Conservation (phyloP, 2,797 vertebrate species). For the Melanotaenia trifasciata region DNA sequence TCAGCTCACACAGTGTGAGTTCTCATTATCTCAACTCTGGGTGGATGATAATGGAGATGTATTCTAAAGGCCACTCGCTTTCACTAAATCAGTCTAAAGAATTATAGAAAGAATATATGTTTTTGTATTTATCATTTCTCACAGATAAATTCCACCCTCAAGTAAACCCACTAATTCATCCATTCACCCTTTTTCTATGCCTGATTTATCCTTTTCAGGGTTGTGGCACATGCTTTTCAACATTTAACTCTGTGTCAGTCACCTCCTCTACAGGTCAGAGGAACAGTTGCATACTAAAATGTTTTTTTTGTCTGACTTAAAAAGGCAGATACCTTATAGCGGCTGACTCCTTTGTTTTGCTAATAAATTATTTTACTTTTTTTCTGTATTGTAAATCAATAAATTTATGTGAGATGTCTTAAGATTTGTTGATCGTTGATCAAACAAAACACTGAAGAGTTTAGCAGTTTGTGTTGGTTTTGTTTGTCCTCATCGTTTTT, state of each 20-base stretch:
- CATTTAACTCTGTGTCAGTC: neutral
- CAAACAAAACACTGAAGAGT: neutral
- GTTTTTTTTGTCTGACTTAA: neutral
- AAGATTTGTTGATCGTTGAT: neutral
- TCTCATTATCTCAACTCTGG: slow-evolving; percentile 61
- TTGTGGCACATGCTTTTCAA: neutral
- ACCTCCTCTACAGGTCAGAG: neutral
- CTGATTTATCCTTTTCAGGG: too few species aligned
- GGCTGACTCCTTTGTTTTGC: slow-evolving; percentile 11
- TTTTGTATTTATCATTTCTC: neutral
- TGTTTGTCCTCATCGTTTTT: neutral
- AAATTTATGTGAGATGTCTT: neutral
- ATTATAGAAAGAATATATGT: slow-evolving; percentile 1
- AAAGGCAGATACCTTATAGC: neutral
- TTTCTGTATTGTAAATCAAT: neutral
- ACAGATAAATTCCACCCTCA: too few species aligned
- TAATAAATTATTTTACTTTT: neutral
- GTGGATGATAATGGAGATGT: slow-evolving; percentile 6
- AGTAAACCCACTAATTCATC: too few species aligned
- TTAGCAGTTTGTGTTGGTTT: neutral
- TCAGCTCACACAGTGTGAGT: slow-evolving; percentile 44
- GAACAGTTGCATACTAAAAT: neutral
- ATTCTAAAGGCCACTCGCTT: slow-evolving; percentile 21
- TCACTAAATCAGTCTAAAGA: slow-evolving; percentile 3
- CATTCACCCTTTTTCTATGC: too few species aligned